phyloP scores from a whole-genome alignment of 2,888 invertebrate genomes.

The Lasioglossum pauxillum region DNA sequence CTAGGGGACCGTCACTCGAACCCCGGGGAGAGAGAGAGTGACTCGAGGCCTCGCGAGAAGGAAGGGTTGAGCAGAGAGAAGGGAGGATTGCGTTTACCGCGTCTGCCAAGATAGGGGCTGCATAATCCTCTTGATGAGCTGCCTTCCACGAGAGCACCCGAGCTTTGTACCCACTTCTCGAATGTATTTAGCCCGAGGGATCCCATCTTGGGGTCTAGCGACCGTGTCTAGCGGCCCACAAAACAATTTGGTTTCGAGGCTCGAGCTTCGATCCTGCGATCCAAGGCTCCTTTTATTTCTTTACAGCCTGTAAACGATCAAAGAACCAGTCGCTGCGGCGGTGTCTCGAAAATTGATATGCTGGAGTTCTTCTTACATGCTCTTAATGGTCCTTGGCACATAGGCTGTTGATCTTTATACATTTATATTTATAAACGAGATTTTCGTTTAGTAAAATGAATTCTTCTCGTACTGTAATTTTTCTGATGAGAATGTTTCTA shows the following conservation, averaged over 20 bases:
- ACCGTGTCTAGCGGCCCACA: conserved; percentile 19
- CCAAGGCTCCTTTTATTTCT: neutral
- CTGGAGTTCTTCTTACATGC: neutral
- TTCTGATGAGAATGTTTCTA: too few species aligned
- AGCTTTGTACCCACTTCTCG: conserved; percentile 61
- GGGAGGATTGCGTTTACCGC: conserved; percentile 66
- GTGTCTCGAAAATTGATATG: neutral
- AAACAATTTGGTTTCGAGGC: conserved; percentile 35
- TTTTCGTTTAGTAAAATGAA: too few species aligned
- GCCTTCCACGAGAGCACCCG: conserved; percentile 47
- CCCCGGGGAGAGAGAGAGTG: neutral
- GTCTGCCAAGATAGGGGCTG: conserved; percentile 53
- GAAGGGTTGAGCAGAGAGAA: conserved; percentile 57
- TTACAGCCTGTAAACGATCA: neutral
- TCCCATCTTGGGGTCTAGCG: conserved; percentile 45
- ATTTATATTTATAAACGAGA: neutral
- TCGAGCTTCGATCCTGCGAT: neutral
- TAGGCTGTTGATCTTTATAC: neutral
- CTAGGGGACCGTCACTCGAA: conserved; percentile 58
- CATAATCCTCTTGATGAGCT: conserved; percentile 73
- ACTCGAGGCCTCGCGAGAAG: conserved; percentile 2
- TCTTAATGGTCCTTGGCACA: neutral
- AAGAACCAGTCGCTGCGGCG: neutral
- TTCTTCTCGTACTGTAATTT: too few species aligned
- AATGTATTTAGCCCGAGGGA: conserved; percentile 66